Base-by-base conservation (phyloP, 2,888 invertebrate species). In the Drosophila demipolita region DNA sequence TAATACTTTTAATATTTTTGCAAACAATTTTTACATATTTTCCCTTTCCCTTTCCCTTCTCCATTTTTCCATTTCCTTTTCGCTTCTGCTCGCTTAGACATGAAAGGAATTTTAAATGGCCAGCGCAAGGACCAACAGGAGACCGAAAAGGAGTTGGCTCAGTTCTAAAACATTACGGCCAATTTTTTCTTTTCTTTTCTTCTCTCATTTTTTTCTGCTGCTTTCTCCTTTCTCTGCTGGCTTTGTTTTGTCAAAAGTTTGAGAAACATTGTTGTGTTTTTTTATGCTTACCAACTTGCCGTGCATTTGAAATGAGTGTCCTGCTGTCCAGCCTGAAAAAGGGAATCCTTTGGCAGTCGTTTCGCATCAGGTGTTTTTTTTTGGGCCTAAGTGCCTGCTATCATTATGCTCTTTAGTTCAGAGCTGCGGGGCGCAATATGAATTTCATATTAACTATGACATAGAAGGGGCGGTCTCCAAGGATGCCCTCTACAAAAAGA, bases 91-190 rank as follows among this genome's bases (percentile, higher is more conserved):
- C 79, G 81, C 80, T 90, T 88, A 78, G 79, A 80, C 87, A 86
- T 90, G 89, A 90, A 90, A 87, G 75, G 91, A 89, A 90, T 88
- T 89, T 87, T 87, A 83, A 84, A 87, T 78, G 72, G 73, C 75
- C 71, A 64, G 35, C 54, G 53, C 70, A 80, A 70, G 62, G 54
- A 66, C 54, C 55, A 59, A 66, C 45, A 45, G 45, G 45, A 45
- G 45, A 45, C 53, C 38, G 65, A 73, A 55, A 57, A 85, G 72
- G 74, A 82, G 74, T 76, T 58, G 73, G 73, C 60, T 75, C 67
- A 67, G 35, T 54, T 45, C 45, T 63, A 45, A 59, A 73, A 67
- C 52, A 61, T 66, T 74, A 59, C 59, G 60, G 50, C 45, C 61
- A 77, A 15, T 23, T 45, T 45, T 45, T 45, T 23, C 23, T 78